These are phyloP conservation scores for Percopsis transmontana DNA, from an alignment of 2,113 vertebrate species.

Conservation along the genomic window DNA sequence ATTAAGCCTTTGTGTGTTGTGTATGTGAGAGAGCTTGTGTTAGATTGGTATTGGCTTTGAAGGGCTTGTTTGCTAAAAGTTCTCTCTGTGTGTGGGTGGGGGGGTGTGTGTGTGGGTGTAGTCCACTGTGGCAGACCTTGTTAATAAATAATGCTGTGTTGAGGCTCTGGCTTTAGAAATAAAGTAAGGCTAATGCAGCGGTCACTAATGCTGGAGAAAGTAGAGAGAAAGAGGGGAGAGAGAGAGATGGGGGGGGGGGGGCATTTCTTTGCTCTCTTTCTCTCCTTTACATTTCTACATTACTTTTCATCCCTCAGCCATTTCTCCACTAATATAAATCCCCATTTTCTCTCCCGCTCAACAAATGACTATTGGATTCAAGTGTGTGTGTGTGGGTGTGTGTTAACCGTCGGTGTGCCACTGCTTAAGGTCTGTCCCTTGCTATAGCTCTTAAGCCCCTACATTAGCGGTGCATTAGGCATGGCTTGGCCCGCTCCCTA, in stretches of 20 bases:
- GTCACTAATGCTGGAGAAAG: slow-evolving; percentile 56
- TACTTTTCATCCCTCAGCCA: slow-evolving; percentile 26
- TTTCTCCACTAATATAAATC: slow-evolving; percentile 36
- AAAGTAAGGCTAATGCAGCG: slow-evolving; percentile 63
- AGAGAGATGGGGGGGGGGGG: no score
- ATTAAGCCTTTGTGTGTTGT: slow-evolving; percentile 42
- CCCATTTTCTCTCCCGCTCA: slow-evolving; percentile 14
- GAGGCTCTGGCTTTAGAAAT: slow-evolving; percentile 34
- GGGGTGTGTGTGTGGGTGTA: slow-evolving; percentile 40
- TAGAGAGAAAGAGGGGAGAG: slow-evolving; percentile 19
- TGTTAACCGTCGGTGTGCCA: not conserved
- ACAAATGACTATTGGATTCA: slow-evolving; percentile 24
- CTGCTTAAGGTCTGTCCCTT: slow-evolving; percentile 53
- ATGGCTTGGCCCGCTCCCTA: slow-evolving; percentile 52
- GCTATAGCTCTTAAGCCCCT: slow-evolving; percentile 54
- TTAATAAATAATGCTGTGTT: slow-evolving; percentile 63
- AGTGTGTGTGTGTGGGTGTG: slow-evolving; percentile 3
- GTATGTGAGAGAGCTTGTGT: slow-evolving; percentile 24
- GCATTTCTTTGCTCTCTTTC: slow-evolving; percentile 1
- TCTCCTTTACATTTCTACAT: slow-evolving; percentile 29
- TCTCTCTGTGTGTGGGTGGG: slow-evolving; percentile 16
- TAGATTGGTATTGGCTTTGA: slow-evolving; percentile 54
- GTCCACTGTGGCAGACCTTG: slow-evolving; percentile 36
- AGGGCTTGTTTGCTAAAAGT: slow-evolving; percentile 37
- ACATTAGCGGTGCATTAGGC: slow-evolving; percentile 56